Evolutionary conservation across 2,888 invertebrate genomes (phyloP), one percentile per base, ranked within the genome.

Genomic region (Agrochola litura): DNA sequence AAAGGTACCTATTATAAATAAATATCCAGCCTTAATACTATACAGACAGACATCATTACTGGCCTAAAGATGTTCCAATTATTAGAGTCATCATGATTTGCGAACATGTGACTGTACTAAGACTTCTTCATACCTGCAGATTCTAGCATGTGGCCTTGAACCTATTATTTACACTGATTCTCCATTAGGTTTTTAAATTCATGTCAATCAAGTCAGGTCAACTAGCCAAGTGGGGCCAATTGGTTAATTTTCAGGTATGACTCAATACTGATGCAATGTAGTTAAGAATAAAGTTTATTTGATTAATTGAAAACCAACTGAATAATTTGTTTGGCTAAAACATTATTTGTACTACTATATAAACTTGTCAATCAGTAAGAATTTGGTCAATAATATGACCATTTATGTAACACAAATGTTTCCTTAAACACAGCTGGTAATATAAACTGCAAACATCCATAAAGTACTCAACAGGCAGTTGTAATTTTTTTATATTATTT

Each of bases 151-250:
- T 65, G 37, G 12, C 64, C 49, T 71, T 80, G 41, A 81, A 37
- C 54, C 19, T 68, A 43, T 70, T 58, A 52, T 60, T 60, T 46
- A 58, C 49, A 69, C 69, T 58, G 30, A 37, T 80, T 73, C 8
- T n/a, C 14, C 41, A 63, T 65, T 60, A n/a, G 25, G 6, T 41
- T 69, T 69, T 49, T 61, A 73, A 41, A 77, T 78, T 72, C n/a
- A 46, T 60, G 25, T 71, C 60, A 84, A 80, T 80, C 58, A 67
- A 43, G 52, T 56, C 30, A 64, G 70, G 70, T 84, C 72, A 84
- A 70, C 60, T 78, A 64, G 52, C 46, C 61, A 76, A 84, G 19
- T 85, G 79, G 60, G 63, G 56, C 52, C 67, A 84, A 84, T 79
- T 73, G n/a, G 14, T 66, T 72, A 72, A 72, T 70, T 76, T 63